Percentiles rank a stretch among this genome's conserved stretches.
These are phyloP conservation scores for Herminia tarsipennalis DNA, from an alignment of 2,888 invertebrate genomes.

Conservation along the genomic window DNA sequence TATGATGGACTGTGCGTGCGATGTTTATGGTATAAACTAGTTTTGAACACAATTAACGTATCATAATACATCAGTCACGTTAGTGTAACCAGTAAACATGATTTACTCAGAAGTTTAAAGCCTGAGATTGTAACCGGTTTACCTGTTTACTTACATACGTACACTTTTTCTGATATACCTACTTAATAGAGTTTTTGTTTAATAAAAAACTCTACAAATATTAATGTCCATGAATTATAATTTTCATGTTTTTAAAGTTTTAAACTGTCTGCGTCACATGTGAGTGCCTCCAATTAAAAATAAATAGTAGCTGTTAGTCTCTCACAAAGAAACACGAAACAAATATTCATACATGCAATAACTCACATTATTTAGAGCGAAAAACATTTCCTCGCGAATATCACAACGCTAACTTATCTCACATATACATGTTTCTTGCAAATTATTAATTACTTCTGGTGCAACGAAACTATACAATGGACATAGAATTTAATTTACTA, in stretches of 20 bases:
- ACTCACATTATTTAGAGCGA: slow-evolving; percentile 55
- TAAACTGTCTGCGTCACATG: slow-evolving; percentile 26
- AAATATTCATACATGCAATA: slow-evolving; percentile 37
- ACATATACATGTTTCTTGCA: slow-evolving; percentile 18
- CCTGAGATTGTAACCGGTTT: slow-evolving; percentile 20
- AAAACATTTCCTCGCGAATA: slow-evolving; percentile 47
- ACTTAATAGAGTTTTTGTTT: slow-evolving; percentile 20
- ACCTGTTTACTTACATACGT: no score
- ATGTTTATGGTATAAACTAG: slow-evolving; percentile 20
- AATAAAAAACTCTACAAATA: slow-evolving; percentile 5
- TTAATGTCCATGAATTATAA: no score
- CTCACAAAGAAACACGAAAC: slow-evolving; percentile 42
- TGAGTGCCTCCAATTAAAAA: slow-evolving; percentile 38
- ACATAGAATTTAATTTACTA: no score
- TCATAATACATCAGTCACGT: slow-evolving; percentile 9
- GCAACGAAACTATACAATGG: not conserved
- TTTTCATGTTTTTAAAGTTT: slow-evolving; percentile 18
- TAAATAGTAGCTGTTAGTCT: slow-evolving; percentile 14
- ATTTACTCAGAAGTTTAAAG: slow-evolving; percentile 12
- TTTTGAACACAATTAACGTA: slow-evolving; percentile 31
- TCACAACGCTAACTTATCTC: slow-evolving; percentile 35
- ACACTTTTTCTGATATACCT: no score
- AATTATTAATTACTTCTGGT: slow-evolving; percentile 31
- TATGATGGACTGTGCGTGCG: slow-evolving; percentile 25
- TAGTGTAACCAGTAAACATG: not conserved